A percentile compares a stretch with the other conserved stretches of the same genome.
These are phyloP conservation scores for Ciconia nigra DNA, from an alignment of 2,797 vertebrate genomes.

Conservation along the genomic window DNA sequence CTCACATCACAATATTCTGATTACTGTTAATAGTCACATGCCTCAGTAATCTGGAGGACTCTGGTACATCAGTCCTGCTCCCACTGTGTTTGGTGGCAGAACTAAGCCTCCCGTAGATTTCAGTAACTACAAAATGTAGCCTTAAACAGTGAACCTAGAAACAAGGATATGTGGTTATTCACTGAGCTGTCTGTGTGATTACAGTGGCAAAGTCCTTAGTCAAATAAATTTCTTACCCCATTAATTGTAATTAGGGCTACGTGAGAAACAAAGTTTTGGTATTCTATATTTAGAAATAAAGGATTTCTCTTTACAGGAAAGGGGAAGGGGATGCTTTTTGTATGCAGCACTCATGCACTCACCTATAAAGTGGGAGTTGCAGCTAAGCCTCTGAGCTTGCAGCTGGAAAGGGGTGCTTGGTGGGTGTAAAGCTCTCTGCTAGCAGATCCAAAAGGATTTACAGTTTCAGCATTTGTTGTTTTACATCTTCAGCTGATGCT, in stretches of 20 bases:
- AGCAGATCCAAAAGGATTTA: not conserved
- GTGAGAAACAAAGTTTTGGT: not conserved
- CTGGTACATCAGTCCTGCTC: not conserved
- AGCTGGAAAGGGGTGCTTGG: not conserved
- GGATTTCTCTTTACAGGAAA: not conserved
- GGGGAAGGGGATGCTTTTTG: not conserved
- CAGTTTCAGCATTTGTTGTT: not conserved
- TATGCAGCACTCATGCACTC: not conserved
- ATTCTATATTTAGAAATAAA: not conserved
- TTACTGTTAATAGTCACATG: not conserved
- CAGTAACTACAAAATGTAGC: not conserved
- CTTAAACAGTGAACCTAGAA: not conserved
- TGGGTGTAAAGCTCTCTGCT: not conserved
- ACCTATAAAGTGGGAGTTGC: not conserved
- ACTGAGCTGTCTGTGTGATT: not conserved
- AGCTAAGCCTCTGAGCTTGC: not conserved
- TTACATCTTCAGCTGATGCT: not conserved
- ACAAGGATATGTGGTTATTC: not conserved
- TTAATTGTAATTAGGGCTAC: not conserved
- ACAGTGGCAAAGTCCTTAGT: not conserved
- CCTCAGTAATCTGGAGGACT: not conserved
- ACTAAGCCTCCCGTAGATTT: not conserved
- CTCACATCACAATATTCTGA: conserved; percentile 21
- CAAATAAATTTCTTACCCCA: not conserved
- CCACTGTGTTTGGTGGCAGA: not conserved